Evolutionary conservation across 2,888 invertebrate species (phyloP), one percentile per base, ranked within the genome.

Genomic region (Scelioninae gen. 1): DNA sequence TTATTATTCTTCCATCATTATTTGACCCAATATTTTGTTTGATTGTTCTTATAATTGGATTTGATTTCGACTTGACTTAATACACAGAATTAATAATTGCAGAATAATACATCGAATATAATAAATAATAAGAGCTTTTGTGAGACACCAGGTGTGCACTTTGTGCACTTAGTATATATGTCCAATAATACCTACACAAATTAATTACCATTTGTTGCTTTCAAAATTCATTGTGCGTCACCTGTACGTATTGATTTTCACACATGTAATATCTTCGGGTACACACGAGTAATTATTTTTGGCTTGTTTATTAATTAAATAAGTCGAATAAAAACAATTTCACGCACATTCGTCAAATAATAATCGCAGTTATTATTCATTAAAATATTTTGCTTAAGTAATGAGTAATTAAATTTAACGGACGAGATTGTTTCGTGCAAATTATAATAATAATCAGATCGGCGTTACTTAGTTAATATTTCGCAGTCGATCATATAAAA

Each of bases 401-500:
- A 58, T 40, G 56, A 40, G 16, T 58, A 58, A 58, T 58, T 58
- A 58, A 40, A 58, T 15, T 56, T 0, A 32, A 53, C 29, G 7
- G 11, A 4, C 2, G 11, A 31, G 10, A 53, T 31, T 53, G 53
- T 55, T 55, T 55, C 32, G 55, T 10, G 23, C 23, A 58, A 58
- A 40, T 38, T 40, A 23, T 58, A 58, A 40, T 40, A 8, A 32
- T 10, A n/a, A 8, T 29, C 4, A 4, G 10, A 11, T n/a, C 43
- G 0, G 31, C 16, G 38, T 11, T 16, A 49, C 23, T 51, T 38
- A 29, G 49, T 51, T 51, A 63, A 63, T 63, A 63, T 63, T 63
- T 63, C 49, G 38, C 34, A 38, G 32, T 6, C 32, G 13, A 43
- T 66, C 53, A 66, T 66, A 43, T 29, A 55, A 68, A 68, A 55